Conservation (phyloP, 1,140 invertebrate species). For the Pteromalus puparum region DNA sequence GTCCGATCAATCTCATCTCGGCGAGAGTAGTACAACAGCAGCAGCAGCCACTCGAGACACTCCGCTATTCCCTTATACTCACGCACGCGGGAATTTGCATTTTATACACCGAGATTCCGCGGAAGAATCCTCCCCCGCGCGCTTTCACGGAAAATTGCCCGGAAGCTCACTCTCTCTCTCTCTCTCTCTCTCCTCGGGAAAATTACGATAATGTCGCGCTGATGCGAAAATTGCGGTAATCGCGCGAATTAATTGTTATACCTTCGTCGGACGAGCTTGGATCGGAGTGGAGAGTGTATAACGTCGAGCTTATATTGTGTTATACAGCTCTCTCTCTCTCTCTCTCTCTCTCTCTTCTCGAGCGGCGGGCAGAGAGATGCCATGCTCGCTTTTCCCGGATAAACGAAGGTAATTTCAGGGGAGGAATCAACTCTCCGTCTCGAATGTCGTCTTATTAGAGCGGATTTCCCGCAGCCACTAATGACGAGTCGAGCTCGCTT, state of each 20-base stretch:
- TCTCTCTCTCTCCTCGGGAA: background rate
- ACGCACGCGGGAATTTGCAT: conserved; percentile 57
- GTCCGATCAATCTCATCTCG: conserved; percentile 53
- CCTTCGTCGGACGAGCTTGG: background rate
- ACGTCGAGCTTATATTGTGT: background rate
- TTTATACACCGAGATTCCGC: conserved; percentile 56
- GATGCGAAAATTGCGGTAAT: conserved; percentile 64
- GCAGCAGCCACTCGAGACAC: conserved; percentile 3
- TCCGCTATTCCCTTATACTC: conserved; percentile 49
- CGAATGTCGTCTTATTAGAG: conserved; percentile 43
- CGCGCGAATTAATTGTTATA: conserved; percentile 64
- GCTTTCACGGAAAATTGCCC: conserved; percentile 22
- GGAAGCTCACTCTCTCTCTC: background rate
- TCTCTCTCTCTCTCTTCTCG: too few relatives aligned
- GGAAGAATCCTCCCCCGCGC: conserved; percentile 11
- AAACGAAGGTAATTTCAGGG: conserved; percentile 37
- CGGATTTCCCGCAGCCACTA: conserved; percentile 50
- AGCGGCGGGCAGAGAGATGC: background rate
- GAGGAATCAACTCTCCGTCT: conserved; percentile 31
- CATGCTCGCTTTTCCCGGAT: background rate
- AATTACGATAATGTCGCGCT: conserved; percentile 45
- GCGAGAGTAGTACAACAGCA: background rate
- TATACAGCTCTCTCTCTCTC: too few relatives aligned
- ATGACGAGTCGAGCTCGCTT: conserved; percentile 40
- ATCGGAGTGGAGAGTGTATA: background rate